Evolutionary conservation across 2,113 vertebrate species (phyloP), one percentile per base, ranked within the genome.

Genomic region (Phalacrocorax brasilianus): DNA sequence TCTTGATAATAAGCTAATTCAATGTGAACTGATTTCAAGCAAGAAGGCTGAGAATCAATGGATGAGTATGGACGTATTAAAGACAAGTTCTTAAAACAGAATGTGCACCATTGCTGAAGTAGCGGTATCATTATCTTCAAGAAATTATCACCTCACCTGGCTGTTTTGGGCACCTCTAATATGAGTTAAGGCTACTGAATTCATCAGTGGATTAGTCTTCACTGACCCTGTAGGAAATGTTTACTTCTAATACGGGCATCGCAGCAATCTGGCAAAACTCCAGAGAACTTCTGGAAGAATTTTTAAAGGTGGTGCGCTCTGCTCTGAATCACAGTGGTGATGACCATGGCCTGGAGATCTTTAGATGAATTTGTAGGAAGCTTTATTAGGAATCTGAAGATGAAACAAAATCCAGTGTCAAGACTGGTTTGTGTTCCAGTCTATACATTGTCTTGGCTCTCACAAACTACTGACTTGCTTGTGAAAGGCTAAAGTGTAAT

Each of bases 1-100:
- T 92, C 62, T 87, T 53, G 83, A 24, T 92, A 95, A 78, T 12
- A 68, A 78, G 20, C 15, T 95, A 81, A 79, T 93, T 93, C 70
- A 55, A 2, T 79, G 61, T 79, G 65, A 97, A 93, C 40, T 45
- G 50, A 68, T 81, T 92, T 89, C 61, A 50, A 42, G 35, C 66
- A 76, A 52, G 91, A 89, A 81, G 52, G 53, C n/a, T 45, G 24
- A 65, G 63, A 88, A 49, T 84, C 44, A 72, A 2, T 84, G 32
- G 62, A 9, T 66, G 49, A 81, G 5, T 53, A 7, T 42, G 61
- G 52, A 71, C 32, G 19, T 22, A 9, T 77, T 81, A 55, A 85
- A 96, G 53, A 38, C 68, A 81, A 30, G 22, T 75, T 88, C 83
- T 71, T 91, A 30, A 66, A 88, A 33, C 14, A 77, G 79, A 67